Conservation (phyloP, 2,888 invertebrate genomes). For the Torymus texanus region DNA sequence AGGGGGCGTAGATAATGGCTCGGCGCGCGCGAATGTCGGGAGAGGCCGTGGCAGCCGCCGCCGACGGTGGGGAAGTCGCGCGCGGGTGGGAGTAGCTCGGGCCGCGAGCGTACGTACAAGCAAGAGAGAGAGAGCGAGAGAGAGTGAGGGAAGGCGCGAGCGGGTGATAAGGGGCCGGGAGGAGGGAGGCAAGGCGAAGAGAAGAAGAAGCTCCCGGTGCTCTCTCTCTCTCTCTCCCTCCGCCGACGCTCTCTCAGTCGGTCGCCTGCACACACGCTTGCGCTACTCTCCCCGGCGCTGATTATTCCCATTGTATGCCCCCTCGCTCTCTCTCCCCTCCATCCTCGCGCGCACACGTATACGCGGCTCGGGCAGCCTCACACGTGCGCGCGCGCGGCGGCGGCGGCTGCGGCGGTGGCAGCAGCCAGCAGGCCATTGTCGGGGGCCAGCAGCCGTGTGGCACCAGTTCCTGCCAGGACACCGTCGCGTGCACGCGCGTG, state of each 20-base stretch:
- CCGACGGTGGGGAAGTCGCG: conserved; percentile 38
- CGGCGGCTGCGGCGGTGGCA: conserved; percentile 7
- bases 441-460: conserved; percentile 48
- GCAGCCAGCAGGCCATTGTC: conserved; percentile 55
- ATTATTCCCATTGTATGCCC: conserved; percentile 72
- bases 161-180: conserved; percentile 3
- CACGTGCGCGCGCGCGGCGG: conserved; percentile 32
- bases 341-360: conserved; percentile 45
- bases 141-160: conserved; percentile 34
- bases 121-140: conserved; percentile 2
- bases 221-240: conserved; percentile 34
- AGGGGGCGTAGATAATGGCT: conserved; percentile 46
- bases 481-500: conserved; percentile 58
- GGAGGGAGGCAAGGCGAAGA: conserved; percentile 16
- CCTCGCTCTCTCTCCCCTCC: conserved; percentile 46
- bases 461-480: conserved; percentile 62
- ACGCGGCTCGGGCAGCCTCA: neutral
- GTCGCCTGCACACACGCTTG: conserved; percentile 47
- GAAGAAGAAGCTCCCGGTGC: conserved; percentile 20
- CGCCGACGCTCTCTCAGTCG: conserved; percentile 67
- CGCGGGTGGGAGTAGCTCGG: conserved; percentile 39
- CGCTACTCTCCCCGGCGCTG: conserved; percentile 71
- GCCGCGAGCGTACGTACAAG: neutral
- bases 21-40: conserved; percentile 15
- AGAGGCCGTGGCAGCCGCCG: conserved; percentile 47